Evolutionary conservation across 2,113 vertebrate species (phyloP).

Genomic region (Spea bombifrons): DNA sequence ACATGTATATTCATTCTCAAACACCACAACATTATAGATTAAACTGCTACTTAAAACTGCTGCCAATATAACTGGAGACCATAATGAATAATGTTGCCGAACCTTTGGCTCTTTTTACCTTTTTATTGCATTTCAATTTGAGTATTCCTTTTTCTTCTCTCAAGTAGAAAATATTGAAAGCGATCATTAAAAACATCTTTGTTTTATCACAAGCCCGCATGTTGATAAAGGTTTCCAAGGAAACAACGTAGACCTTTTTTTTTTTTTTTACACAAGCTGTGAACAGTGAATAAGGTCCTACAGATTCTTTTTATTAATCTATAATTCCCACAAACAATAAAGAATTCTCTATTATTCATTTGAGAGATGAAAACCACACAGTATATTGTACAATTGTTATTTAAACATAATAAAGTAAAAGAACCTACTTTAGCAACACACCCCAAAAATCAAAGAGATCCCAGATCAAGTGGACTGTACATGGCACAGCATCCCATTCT

Average conservation of each 20-base stretch:
- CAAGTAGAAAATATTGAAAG: constrained; percentile 15
- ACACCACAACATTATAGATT: too few relatives aligned
- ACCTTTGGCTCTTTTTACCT: too few relatives aligned
- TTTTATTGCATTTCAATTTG: not conserved
- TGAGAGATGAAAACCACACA: not conserved
- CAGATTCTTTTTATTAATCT: constrained; percentile 20
- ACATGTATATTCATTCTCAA: too few relatives aligned
- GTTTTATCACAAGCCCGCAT: constrained; percentile 20
- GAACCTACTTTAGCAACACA: too few relatives aligned
- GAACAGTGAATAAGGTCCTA: constrained; percentile 32
- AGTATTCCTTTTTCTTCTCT: not conserved
- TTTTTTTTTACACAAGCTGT: constrained; percentile 32
- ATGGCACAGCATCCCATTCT: too few relatives aligned
- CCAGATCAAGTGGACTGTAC: too few relatives aligned
- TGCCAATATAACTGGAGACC: too few relatives aligned
- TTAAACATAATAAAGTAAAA: not conserved
- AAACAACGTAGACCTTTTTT: not conserved
- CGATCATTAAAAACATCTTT: constrained; percentile 33
- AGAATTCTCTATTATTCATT: constrained; percentile 3
- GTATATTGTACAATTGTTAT: not conserved
- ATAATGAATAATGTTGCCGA: too few relatives aligned
- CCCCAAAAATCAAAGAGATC: too few relatives aligned
- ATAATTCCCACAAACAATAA: constrained; percentile 29
- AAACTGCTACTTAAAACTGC: too few relatives aligned
- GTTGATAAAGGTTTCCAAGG: constrained; percentile 48